phyloP scores from a whole-genome alignment of 2,113 vertebrate genomes.

The Protobothrops mucrosquamatus region DNA sequence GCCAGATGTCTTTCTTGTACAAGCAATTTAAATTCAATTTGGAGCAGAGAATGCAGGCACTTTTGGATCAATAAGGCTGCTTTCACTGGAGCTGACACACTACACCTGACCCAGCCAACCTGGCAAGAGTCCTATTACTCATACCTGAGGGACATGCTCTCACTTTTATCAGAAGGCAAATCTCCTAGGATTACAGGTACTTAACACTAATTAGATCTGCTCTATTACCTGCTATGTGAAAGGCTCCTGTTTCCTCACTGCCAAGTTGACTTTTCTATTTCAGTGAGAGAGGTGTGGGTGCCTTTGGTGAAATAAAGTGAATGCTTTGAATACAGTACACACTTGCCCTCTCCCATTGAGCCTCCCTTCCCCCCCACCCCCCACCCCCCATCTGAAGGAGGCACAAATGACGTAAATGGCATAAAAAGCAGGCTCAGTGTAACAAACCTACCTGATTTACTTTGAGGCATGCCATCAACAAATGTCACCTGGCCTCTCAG shows the following conservation, averaged over 20 bases:
- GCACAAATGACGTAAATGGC: constrained; percentile 31
- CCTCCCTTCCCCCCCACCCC: constrained; percentile 16
- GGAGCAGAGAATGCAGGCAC: constrained; percentile 66
- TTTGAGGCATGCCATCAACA: constrained; percentile 66
- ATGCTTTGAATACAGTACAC: constrained; percentile 44
- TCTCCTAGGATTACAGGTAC: constrained; percentile 95
- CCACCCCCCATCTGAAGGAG: constrained; percentile 3
- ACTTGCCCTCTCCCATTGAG: neutral
- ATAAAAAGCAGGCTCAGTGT: constrained; percentile 51
- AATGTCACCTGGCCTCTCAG: constrained; percentile 49
- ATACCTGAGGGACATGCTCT: constrained; percentile 81
- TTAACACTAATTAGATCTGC: constrained; percentile 92
- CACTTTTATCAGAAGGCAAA: constrained; percentile 79
- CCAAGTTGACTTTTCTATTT: constrained; percentile 62
- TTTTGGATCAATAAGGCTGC: constrained; percentile 82
- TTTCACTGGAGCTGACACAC: constrained; percentile 80
- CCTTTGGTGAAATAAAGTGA: constrained; percentile 69
- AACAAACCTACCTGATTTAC: constrained; percentile 59
- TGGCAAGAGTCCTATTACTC: constrained; percentile 74
- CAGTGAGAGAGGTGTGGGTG: constrained; percentile 69
- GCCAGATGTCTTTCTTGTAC: constrained; percentile 64
- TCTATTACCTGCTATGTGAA: constrained; percentile 83
- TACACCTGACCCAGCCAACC: constrained; percentile 81
- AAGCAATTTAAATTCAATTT: constrained; percentile 78
- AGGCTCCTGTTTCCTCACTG: constrained; percentile 71